phyloP scores from a whole-genome alignment of 2,797 vertebrate species.

The Acanthurus leucopareius region DNA sequence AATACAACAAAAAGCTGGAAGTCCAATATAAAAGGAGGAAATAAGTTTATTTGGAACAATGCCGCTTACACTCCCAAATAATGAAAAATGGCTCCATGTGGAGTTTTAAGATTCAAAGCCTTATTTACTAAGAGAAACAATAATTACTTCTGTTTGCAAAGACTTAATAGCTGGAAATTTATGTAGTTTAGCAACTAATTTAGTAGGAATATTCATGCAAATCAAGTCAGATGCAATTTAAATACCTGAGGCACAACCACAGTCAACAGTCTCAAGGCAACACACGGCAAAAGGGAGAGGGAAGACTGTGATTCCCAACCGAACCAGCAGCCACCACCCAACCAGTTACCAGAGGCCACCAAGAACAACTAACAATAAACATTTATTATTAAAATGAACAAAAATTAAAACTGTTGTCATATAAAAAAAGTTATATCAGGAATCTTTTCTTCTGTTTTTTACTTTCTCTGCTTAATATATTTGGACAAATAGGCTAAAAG shows the following conservation, averaged over 20 bases:
- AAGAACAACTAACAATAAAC: constrained; percentile 27
- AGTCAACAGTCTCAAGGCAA: constrained; percentile 36
- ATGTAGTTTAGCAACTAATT: constrained; percentile 37
- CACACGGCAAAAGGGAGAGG: constrained; percentile 20
- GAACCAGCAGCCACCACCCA: constrained; percentile 13
- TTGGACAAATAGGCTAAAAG: constrained; percentile 8
- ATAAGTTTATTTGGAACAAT: constrained; percentile 15
- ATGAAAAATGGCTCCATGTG: constrained; percentile 21
- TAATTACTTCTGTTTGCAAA: constrained; percentile 26
- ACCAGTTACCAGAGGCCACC: constrained; percentile 12
- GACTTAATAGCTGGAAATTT: constrained; percentile 24
- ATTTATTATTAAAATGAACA: constrained; percentile 30
- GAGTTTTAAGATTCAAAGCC: constrained; percentile 7
- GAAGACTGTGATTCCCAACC: constrained; percentile 27
- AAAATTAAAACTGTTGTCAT: constrained; percentile 11
- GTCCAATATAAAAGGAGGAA: not conserved
- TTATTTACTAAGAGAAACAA: constrained; percentile 30
- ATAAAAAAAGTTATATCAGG: not conserved
- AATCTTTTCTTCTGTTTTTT: not conserved
- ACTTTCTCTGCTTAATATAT: not conserved
- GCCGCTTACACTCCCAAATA: constrained; percentile 2
- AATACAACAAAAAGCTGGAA: not conserved
- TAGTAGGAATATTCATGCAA: constrained; percentile 41
- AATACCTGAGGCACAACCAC: constrained; percentile 38
- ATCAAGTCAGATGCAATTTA: constrained; percentile 38